A percentile compares a stretch with the other conserved stretches of the same genome.
Conservation (phyloP, 2,113 vertebrate genomes). For the Osmerus eperlanus region DNA sequence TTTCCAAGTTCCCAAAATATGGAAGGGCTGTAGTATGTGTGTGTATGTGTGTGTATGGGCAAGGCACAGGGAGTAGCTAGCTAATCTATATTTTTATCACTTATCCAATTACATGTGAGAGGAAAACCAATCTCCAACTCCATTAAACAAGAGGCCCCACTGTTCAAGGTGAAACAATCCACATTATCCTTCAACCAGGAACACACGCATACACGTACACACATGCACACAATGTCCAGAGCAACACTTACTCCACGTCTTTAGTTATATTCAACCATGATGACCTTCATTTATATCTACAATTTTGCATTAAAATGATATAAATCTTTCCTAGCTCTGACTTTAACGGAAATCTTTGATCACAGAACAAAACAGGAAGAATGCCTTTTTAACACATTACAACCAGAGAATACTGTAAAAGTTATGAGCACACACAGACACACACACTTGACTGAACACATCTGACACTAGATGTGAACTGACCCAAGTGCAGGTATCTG, state of each 20-base stretch:
- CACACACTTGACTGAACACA: conserved; percentile 18
- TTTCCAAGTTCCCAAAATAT: too few species aligned
- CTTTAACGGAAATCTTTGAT: too few species aligned
- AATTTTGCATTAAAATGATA: too few species aligned
- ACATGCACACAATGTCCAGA: background rate
- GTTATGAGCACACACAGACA: background rate
- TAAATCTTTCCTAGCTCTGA: too few species aligned
- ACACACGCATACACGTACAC: background rate
- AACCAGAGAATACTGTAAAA: too few species aligned
- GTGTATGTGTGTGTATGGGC: background rate
- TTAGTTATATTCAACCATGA: too few species aligned
- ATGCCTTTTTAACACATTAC: too few species aligned
- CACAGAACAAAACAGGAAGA: too few species aligned
- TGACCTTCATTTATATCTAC: too few species aligned
- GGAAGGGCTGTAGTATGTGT: too few species aligned
- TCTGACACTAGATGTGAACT: background rate
- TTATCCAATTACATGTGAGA: conserved; percentile 69
- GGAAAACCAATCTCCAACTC: conserved; percentile 73
- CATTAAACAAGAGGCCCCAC: conserved; percentile 71
- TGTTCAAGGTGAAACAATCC: conserved; percentile 71
- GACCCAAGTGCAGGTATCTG: too few species aligned
- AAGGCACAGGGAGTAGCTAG: conserved; percentile 15
- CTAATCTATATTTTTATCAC: conserved; percentile 62
- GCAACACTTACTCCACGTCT: too few species aligned
- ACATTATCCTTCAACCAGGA: conserved; percentile 48